phyloP scores from a whole-genome alignment of 2,113 vertebrate species.

The Bubo blakistoni region DNA sequence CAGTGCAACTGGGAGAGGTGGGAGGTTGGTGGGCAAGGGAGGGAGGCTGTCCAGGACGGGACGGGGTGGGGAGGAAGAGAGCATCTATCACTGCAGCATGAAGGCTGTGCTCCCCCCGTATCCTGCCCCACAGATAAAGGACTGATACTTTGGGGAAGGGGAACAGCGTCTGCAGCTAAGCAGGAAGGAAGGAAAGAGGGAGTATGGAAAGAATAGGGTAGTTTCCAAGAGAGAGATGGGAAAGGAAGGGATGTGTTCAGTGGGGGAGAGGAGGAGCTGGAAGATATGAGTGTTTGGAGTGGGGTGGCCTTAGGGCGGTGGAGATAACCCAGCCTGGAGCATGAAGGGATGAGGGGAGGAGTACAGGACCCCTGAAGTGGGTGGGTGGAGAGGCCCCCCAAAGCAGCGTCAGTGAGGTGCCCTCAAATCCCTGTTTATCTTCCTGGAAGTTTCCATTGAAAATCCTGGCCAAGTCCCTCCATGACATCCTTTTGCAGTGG shows the following conservation, averaged over 20 bases:
- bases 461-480: background rate
- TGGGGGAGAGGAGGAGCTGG: background rate
- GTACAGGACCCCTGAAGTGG: background rate
- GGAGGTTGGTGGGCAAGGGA: background rate
- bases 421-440: background rate
- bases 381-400: background rate
- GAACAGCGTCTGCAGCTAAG: background rate
- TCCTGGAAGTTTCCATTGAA: background rate
- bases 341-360: background rate
- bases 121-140: background rate
- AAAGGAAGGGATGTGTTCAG: constrained; percentile 5
- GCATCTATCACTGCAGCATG: background rate
- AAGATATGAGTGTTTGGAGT: background rate
- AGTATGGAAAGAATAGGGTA: background rate
- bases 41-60: background rate
- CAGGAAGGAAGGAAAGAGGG: background rate
- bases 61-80: background rate
- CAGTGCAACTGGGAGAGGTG: background rate
- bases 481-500: background rate
- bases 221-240: background rate
- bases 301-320: background rate
- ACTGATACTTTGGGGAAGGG: background rate
- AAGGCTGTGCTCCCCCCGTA: background rate
- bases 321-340: background rate
- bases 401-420: background rate